These are phyloP conservation scores for Drosophila ficusphila DNA, from an alignment of 1,140 invertebrate genomes.

Conservation along the genomic window DNA sequence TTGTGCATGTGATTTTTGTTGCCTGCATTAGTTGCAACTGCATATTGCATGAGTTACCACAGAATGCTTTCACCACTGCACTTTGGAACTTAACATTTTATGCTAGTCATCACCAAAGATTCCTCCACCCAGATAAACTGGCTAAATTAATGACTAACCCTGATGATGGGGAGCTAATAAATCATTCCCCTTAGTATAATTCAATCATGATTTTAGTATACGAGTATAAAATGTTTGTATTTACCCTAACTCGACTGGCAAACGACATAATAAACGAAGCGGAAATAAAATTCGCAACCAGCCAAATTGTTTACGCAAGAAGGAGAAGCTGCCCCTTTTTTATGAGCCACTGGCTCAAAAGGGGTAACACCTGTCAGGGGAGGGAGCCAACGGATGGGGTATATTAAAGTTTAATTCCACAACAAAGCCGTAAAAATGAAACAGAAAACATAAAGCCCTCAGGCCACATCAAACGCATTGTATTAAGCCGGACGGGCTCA, in stretches of 20 bases:
- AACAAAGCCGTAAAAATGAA: slow-evolving; percentile 58
- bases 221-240: slow-evolving; percentile 16
- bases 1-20: slow-evolving; percentile 8
- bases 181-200: slow-evolving; percentile 12
- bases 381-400: background rate
- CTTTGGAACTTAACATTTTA: background rate
- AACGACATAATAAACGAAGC: slow-evolving; percentile 45
- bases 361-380: slow-evolving; percentile 22
- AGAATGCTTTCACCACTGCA: slow-evolving; percentile 9
- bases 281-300: slow-evolving; percentile 46
- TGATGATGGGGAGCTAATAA: slow-evolving; percentile 16
- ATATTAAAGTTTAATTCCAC: slow-evolving; percentile 55
- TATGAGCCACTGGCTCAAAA: slow-evolving; percentile 34
- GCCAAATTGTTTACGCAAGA: slow-evolving; percentile 39
- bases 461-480: slow-evolving; percentile 46
- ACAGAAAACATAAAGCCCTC: slow-evolving; percentile 18
- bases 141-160: slow-evolving; percentile 7
- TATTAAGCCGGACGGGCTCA: slow-evolving; percentile 29
- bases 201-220: slow-evolving; percentile 37
- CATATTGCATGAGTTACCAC: slow-evolving; percentile 45
- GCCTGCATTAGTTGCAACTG: slow-evolving; percentile 44
- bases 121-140: background rate
- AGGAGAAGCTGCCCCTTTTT: slow-evolving; percentile 24
- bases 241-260: slow-evolving; percentile 21
- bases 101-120: slow-evolving; percentile 33